Evolutionary conservation across 2,888 invertebrate genomes (phyloP).

Genomic region (Synanthedon vespiformis): DNA sequence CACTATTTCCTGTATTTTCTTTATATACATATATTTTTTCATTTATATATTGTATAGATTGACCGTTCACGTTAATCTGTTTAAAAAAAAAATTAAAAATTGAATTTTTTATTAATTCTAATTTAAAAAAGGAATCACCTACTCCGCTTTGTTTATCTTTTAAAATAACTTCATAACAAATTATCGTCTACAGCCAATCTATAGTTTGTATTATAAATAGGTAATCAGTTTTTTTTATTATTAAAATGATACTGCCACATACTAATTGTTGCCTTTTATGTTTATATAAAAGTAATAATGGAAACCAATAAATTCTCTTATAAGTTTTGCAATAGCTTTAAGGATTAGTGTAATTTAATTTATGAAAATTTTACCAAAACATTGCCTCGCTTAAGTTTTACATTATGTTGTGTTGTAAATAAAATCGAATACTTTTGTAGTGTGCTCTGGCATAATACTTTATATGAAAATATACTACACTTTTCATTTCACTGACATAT

Average conservation of each 20-base stretch:
- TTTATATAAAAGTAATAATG: constrained; percentile 1
- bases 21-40: too few species aligned
- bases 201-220: too few species aligned
- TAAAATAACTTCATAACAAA: too few species aligned
- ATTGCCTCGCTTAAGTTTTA: constrained; percentile 67
- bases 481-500: constrained; percentile 37
- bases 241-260: background rate
- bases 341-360: constrained; percentile 42
- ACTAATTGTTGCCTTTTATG: too few species aligned
- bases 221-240: too few species aligned
- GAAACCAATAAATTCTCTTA: background rate
- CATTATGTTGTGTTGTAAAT: constrained; percentile 47
- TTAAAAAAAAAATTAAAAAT: too few species aligned
- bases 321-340: constrained; percentile 24
- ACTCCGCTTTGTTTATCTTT: too few species aligned
- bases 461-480: constrained; percentile 32
- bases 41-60: too few species aligned
- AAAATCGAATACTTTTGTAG: constrained; percentile 40
- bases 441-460: constrained; percentile 62
- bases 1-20: constrained; percentile 33
- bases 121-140: too few species aligned
- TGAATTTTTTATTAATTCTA: too few species aligned
- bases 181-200: too few species aligned
- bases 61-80: too few species aligned
- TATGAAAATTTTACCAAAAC: constrained; percentile 64